Conservation (phyloP, 2,888 invertebrate genomes). For the Ferdinandea cuprea region DNA sequence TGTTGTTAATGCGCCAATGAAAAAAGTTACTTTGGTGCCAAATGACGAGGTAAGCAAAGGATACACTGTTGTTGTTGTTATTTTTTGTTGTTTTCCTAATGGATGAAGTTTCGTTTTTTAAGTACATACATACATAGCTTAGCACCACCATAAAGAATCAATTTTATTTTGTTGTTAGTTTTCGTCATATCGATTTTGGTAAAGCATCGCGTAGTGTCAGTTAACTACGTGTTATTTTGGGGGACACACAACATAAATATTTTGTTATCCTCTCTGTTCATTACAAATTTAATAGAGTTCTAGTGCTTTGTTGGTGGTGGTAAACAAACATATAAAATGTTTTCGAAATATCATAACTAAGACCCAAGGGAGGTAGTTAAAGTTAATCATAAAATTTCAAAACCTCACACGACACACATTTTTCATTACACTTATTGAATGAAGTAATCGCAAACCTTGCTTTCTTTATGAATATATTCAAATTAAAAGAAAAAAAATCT, state of each 20-base stretch:
- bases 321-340: no score
- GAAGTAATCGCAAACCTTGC: conserved; percentile 9
- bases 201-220: background rate
- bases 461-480: background rate
- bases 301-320: no score
- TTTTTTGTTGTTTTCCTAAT: conserved; percentile 21
- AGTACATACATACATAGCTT: no score
- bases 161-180: no score
- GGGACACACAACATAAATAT: conserved; percentile 25
- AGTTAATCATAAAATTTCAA: background rate
- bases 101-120: conserved; percentile 13
- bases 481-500: background rate
- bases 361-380: background rate
- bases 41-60: conserved; percentile 82
- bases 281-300: background rate
- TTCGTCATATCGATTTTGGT: conserved; percentile 38
- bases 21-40: conserved; percentile 82
- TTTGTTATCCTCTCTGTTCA: background rate
- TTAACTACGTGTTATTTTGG: conserved; percentile 46
- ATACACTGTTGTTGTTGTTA: conserved; percentile 29
- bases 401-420: background rate
- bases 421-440: conserved; percentile 13
- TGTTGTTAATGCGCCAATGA: conserved; percentile 82
- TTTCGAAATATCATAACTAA: background rate
- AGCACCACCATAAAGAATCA: conserved; percentile 12